Percentiles rank a stretch among this genome's conserved stretches.
phyloP scores from a whole-genome alignment of 2,888 invertebrate genomes.

The Salpingus planirostris region DNA sequence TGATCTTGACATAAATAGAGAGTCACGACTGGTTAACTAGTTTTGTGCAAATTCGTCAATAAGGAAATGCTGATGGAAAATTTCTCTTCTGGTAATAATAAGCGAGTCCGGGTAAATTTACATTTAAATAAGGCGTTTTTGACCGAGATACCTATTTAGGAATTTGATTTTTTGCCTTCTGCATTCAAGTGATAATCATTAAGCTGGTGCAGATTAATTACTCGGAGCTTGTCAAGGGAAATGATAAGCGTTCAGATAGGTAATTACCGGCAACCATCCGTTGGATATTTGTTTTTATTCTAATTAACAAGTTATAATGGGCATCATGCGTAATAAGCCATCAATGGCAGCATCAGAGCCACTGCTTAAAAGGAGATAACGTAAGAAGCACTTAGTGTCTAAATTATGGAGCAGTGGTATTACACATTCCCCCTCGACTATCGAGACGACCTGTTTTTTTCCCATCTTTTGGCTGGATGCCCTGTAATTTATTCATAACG shows the following conservation, averaged over 20 bases:
- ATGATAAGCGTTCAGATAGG: constrained; percentile 17
- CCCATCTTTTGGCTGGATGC: constrained; percentile 4
- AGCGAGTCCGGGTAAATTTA: no score
- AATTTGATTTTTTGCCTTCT: constrained; percentile 11
- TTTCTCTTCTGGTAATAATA: no score
- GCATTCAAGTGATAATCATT: constrained; percentile 13
- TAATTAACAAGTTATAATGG: constrained; percentile 17
- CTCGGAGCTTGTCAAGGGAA: constrained; percentile 15
- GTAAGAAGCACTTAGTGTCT: constrained; percentile 12
- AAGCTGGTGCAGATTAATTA: constrained; percentile 15
- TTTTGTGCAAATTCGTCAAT: no score
- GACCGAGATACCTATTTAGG: no score
- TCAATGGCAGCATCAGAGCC: constrained; percentile 8
- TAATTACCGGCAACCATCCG: constrained; percentile 14
- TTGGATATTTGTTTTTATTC: constrained; percentile 17
- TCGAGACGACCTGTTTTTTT: not conserved
- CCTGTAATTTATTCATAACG: constrained; percentile 12
- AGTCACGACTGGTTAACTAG: no score
- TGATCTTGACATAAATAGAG: no score
- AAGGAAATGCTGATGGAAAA: no score
- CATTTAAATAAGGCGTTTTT: constrained; percentile 16
- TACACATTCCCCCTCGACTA: constrained; percentile 2
- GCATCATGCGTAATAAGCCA: constrained; percentile 11
- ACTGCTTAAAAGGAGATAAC: constrained; percentile 11
- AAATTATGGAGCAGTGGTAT: constrained; percentile 9